A percentile compares a stretch with the other conserved stretches of the same genome.
Evolutionary conservation across 2,113 vertebrate species (phyloP).

Genomic region (Oryctolagus cuniculus): mOryCun1.1 NC_091440.1:59668501-59669000

Average conservation of each 20-base stretch:
- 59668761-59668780: neutral
- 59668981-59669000: neutral
- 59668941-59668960: neutral
- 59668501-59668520: neutral
- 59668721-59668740: neutral
- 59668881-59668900: neutral
- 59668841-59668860: neutral
- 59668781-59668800: neutral
- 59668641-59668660: neutral
- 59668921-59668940: neutral
- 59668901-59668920: neutral
- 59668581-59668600: neutral
- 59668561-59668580: neutral
- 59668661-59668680: neutral
- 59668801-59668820: constrained; percentile 16
- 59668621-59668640: neutral
- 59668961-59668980: neutral
- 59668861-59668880: too few relatives aligned
- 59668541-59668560: neutral
- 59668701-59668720: neutral
- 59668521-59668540: neutral
- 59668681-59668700: neutral
- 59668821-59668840: neutral
- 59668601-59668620: neutral
- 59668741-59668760: neutral